A percentile compares a stretch with the other conserved stretches of the same genome.
Conservation (phyloP, 2,888 invertebrate genomes). For the Andricus curvator region DNA sequence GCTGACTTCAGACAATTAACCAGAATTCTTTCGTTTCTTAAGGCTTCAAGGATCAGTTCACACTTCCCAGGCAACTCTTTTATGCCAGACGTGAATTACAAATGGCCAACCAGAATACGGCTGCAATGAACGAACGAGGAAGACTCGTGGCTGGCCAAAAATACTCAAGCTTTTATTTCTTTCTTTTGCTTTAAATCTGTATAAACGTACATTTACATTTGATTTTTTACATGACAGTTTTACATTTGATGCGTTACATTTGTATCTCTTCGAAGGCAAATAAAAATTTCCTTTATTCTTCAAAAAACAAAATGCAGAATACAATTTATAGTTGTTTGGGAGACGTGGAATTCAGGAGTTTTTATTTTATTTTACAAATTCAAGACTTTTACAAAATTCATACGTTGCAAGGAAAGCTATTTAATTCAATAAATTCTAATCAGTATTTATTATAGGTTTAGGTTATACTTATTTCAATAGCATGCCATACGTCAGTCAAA, state of each 20-base stretch:
- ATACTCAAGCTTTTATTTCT: conserved; percentile 47
- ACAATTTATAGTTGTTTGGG: conserved; percentile 65
- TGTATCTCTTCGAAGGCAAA: conserved; percentile 28
- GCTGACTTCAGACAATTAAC: conserved; percentile 62
- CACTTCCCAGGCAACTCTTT: conserved; percentile 66
- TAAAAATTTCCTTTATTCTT: conserved; percentile 64
- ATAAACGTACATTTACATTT: conserved; percentile 67
- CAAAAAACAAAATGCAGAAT: conserved; percentile 62
- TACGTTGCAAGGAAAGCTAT: conserved; percentile 62
- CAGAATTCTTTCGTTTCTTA: conserved; percentile 62
- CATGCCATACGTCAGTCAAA: conserved; percentile 37
- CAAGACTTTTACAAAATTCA: conserved; percentile 47
- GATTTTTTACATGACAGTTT: conserved; percentile 53
- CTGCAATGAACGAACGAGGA: conserved; percentile 69
- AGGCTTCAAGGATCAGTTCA: conserved; percentile 66
- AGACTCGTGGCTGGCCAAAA: conserved; percentile 70
- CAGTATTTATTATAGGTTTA: conserved; percentile 56
- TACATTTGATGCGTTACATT: conserved; percentile 50
- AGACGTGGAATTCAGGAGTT: conserved; percentile 66
- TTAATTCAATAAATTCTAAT: conserved; percentile 57
- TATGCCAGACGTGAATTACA: conserved; percentile 64
- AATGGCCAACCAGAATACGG: conserved; percentile 71
- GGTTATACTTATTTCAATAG: conserved; percentile 59
- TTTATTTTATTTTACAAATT: conserved; percentile 63
- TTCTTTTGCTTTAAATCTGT: conserved; percentile 65